Conservation (phyloP, 1,140 invertebrate genomes). For the Aphaenogaster ashmeadi region DNA sequence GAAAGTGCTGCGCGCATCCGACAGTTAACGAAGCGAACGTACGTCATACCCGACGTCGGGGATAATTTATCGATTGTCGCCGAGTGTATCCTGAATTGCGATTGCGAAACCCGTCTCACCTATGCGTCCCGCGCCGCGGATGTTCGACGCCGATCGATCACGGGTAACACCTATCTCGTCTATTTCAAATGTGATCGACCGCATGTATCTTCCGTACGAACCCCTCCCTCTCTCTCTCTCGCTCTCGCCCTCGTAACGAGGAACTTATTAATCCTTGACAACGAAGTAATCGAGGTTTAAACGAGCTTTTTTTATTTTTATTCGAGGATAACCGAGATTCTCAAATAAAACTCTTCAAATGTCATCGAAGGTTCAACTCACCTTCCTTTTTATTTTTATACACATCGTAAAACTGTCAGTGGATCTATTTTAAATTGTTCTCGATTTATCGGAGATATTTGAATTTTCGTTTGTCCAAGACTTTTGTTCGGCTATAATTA, state of each 20-base stretch:
- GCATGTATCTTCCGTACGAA: not conserved
- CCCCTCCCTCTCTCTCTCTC: not conserved
- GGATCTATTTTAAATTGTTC: conserved; percentile 11
- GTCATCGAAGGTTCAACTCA: not conserved
- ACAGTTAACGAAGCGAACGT: conserved; percentile 51
- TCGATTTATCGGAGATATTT: not conserved
- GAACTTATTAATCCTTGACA: conserved; percentile 8
- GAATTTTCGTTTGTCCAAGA: not conserved
- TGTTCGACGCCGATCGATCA: conserved; percentile 16
- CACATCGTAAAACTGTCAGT: not conserved
- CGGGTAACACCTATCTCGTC: not conserved
- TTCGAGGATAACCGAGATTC: not conserved
- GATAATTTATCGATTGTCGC: conserved; percentile 61
- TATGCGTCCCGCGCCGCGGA: not conserved
- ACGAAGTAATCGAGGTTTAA: conserved; percentile 18
- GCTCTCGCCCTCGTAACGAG: not conserved
- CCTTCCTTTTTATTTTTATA: not conserved
- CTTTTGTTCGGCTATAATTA: not conserved
- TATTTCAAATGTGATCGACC: not conserved
- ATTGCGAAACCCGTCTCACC: conserved; percentile 29
- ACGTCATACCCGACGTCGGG: conserved; percentile 24
- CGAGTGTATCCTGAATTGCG: conserved; percentile 39
- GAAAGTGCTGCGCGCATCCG: conserved; percentile 53
- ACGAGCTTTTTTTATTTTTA: conserved; percentile 22
- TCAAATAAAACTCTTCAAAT: conserved; percentile 3